phyloP scores from a whole-genome alignment of 2,888 invertebrate species.

The Eurytoma adleriae region DNA sequence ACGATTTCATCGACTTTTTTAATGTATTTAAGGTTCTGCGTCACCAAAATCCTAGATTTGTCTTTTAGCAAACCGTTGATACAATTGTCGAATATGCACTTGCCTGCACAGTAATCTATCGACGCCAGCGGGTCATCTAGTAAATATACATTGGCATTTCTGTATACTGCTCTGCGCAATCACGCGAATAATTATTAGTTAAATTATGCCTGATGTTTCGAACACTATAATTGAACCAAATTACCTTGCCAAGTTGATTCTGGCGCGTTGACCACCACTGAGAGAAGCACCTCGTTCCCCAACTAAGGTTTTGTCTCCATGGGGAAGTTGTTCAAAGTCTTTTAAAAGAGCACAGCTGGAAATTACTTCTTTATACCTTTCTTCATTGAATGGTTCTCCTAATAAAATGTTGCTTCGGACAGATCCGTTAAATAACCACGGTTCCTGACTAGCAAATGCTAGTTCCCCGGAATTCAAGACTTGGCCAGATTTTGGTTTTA shows the following conservation, averaged over 20 bases:
- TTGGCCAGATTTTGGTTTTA: slow-evolving; percentile 80
- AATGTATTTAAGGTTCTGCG: no score
- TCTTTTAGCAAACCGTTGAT: no score
- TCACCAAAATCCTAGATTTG: no score
- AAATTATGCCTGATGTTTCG: no score
- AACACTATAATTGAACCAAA: neutral
- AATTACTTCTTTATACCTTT: slow-evolving; percentile 77
- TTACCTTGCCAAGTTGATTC: slow-evolving; percentile 78
- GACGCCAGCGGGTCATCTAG: no score
- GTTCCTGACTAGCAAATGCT: slow-evolving; percentile 90
- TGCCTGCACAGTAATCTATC: no score
- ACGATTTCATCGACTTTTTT: no score
- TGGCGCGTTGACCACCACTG: slow-evolving; percentile 90
- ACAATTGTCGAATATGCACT: no score
- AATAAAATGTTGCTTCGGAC: slow-evolving; percentile 91
- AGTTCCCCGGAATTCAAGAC: slow-evolving; percentile 82
- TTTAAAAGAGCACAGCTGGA: slow-evolving; percentile 73
- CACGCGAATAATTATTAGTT: no score
- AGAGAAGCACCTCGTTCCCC: slow-evolving; percentile 89
- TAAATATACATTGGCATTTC: no score
- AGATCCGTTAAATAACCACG: slow-evolving; percentile 89
- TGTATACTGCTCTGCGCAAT: no score
- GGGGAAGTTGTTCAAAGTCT: slow-evolving; percentile 80
- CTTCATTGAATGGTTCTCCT: slow-evolving; percentile 81
- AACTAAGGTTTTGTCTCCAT: slow-evolving; percentile 83